phyloP scores from a whole-genome alignment of 2,113 vertebrate species.

The Odobenus rosmarus region DNA sequence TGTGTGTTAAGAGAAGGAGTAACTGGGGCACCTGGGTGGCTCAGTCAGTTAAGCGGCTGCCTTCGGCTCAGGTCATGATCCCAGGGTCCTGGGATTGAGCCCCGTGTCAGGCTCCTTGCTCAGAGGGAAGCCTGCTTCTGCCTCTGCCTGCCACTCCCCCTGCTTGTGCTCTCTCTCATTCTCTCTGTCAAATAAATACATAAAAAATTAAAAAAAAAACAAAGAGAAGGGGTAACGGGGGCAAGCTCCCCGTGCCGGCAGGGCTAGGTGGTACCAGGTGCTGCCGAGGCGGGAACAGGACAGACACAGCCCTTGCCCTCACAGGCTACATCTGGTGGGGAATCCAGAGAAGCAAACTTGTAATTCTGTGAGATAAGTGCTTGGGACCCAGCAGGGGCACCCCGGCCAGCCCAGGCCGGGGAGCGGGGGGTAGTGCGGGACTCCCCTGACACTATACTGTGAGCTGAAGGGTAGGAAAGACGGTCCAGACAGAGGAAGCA shows the following conservation, averaged over 20 bases:
- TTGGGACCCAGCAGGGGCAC: neutral
- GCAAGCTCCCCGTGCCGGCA: neutral
- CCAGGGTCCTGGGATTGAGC: no score
- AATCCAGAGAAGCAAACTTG: neutral
- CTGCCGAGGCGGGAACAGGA: neutral
- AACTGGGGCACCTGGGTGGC: neutral
- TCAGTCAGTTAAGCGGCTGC: no score
- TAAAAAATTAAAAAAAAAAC: no score
- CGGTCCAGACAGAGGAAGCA: neutral
- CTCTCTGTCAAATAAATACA: no score
- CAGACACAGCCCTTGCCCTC: neutral
- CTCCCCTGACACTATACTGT: neutral
- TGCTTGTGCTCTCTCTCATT: no score
- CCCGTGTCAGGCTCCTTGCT: no score
- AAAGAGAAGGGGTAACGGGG: neutral
- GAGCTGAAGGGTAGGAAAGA: neutral
- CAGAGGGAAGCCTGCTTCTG: no score
- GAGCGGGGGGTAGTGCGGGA: rapidly evolving
- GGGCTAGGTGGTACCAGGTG: neutral
- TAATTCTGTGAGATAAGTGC: neutral
- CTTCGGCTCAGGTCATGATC: no score
- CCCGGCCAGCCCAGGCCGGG: neutral
- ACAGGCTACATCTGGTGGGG: neutral
- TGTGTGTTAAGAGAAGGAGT: neutral
- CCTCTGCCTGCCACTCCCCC: no score